These are phyloP conservation scores for Martes flavigula DNA, from an alignment of 2,797 vertebrate species.

Conservation along the genomic window DNA sequence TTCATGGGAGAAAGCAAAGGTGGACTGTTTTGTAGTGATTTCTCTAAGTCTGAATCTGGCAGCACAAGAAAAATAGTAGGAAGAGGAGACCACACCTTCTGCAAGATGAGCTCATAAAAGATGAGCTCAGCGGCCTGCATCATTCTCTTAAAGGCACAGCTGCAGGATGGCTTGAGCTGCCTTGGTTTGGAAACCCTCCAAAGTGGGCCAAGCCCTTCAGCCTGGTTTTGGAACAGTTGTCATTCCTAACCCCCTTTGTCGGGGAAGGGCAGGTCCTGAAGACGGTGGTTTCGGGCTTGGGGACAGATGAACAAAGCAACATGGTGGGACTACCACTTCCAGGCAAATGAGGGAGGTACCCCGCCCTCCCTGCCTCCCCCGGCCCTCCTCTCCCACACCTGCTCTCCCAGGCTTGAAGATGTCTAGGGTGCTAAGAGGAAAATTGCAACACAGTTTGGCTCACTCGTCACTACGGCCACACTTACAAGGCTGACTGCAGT, in stretches of 20 bases:
- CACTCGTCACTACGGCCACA: neutral
- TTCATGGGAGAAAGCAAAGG: neutral
- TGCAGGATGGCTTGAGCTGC: neutral
- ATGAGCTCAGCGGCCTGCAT: neutral
- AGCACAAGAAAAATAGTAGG: conserved; percentile 19
- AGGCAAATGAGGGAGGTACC: neutral
- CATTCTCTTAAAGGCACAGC: conserved; percentile 31
- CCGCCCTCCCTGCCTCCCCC: too few relatives aligned
- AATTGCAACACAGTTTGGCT: neutral
- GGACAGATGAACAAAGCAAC: neutral
- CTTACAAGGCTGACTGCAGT: neutral
- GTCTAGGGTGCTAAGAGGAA: neutral
- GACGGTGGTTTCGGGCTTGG: neutral
- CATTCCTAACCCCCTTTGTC: neutral
- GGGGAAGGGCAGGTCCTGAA: neutral
- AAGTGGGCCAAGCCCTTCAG: conserved; percentile 23
- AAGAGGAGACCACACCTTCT: neutral
- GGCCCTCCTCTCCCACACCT: neutral
- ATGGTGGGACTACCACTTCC: neutral
- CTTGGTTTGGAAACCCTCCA: neutral
- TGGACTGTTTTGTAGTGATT: conserved; percentile 19
- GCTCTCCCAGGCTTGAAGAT: neutral
- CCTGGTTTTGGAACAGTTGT: neutral
- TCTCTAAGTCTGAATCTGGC: neutral
- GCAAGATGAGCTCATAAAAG: neutral